Base-by-base conservation (phyloP, 2,888 invertebrate species). In the Eilema caniola region DNA sequence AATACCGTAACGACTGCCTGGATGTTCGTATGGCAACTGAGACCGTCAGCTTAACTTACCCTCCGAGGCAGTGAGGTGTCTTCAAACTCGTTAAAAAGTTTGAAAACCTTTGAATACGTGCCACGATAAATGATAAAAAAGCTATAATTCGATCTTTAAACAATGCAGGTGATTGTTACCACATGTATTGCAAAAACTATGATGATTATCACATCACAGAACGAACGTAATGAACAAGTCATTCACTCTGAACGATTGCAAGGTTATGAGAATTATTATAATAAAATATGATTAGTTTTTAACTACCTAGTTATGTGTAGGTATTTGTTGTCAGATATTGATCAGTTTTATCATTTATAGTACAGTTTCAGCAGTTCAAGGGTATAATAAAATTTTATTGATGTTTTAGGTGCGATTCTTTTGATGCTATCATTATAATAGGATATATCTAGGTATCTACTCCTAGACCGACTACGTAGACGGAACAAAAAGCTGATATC, bases 151-250 rank as follows among this genome's bases (percentile, higher is more conserved):
- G 60, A 66, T 86, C 85, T 85, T 85, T 83, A 82, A 80, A 84
- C 85, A 88, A 87, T 85, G 81, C 24, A 73, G 62, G 71, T 75
- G 68, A 80, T 84, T 79, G 77, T 85, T 85, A 80, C 78, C 74
- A 86, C 86, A 86, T 67, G 71, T 41, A 65, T 73, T 75, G 75
- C 66, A 66, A 70, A 88, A 89, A 87, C 77, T 76, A 66, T 33
- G 71, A 76, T 80, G 75, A 73, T 81, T 82, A 83, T 84, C 75
- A 81, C 77, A 33, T 69, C 66, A 20, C 14, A 33, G 20, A 33
- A 67, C 73, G 20, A 33, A 67, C 73, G 62, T 73, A 73, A 75
- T 73, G 72, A 69, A 72, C 73, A 70, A 88, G 87, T 88, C 88
- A 81, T 85, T 88, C 87, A 88, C 85, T 85, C 77, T 75, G 56